A percentile compares a stretch with the other conserved stretches of the same genome.
phyloP scores from a whole-genome alignment of 1,140 invertebrate species.

The Diploscapter pachys region DNA sequence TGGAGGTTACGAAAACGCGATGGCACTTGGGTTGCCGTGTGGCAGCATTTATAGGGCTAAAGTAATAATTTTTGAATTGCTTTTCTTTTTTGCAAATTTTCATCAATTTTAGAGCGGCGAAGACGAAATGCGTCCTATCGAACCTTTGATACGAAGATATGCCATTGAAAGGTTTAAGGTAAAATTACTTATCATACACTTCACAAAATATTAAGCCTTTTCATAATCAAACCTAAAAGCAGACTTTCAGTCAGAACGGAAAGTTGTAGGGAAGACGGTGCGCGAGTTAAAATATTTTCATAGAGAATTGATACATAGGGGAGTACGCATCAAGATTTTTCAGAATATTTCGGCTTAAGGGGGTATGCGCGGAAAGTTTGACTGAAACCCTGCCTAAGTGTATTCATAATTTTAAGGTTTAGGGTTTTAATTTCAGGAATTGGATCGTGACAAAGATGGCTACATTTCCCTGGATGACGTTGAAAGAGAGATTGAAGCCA shows the following conservation, averaged over 20 bases:
- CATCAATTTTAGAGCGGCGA: neutral
- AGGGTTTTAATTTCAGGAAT: conserved; percentile 32
- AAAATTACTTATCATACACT: neutral
- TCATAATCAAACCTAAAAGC: neutral
- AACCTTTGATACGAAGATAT: conserved; percentile 27
- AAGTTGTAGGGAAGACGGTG: too few relatives aligned
- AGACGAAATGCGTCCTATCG: conserved; percentile 7
- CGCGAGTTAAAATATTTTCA: too few relatives aligned
- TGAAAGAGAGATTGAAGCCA: conserved; percentile 9
- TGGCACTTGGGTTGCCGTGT: conserved; percentile 2
- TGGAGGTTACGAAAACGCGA: neutral
- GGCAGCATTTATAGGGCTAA: conserved; percentile 19
- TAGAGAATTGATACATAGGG: too few relatives aligned
- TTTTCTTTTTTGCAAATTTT: too few relatives aligned
- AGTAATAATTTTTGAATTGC: neutral
- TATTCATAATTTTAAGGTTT: conserved; percentile 5
- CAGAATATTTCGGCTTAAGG: too few relatives aligned
- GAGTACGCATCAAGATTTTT: too few relatives aligned
- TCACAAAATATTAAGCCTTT: neutral
- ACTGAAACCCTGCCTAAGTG: conserved; percentile 1
- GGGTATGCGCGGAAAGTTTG: neutral
- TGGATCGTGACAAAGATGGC: conserved; percentile 38
- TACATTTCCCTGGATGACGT: conserved; percentile 41
- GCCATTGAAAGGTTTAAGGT: conserved; percentile 31
- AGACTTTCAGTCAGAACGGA: neutral